Conservation (phyloP, 2,888 invertebrate genomes). For the Drosophila picticornis region DNA sequence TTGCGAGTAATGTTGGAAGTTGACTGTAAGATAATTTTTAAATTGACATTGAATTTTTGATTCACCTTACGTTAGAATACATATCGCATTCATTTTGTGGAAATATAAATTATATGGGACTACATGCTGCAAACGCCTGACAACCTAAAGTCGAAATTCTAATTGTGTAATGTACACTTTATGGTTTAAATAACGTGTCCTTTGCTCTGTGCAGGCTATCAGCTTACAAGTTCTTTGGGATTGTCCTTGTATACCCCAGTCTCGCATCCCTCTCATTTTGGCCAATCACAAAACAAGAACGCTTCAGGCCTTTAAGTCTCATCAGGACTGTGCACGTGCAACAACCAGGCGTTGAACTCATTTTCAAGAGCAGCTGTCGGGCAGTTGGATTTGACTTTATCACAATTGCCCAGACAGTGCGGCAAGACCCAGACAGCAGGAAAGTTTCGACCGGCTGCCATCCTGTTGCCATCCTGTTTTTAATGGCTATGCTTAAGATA, state of each 20-base stretch:
- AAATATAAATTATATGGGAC: conserved; percentile 4
- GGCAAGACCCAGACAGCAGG: conserved; percentile 25
- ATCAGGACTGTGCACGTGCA: conserved; percentile 52
- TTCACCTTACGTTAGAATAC: background rate
- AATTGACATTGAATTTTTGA: conserved; percentile 6
- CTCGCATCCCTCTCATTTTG: conserved; percentile 1
- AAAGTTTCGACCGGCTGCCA: conserved; percentile 26
- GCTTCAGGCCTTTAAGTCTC: conserved; percentile 14
- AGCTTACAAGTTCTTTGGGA: conserved; percentile 34
- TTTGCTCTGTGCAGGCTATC: conserved; percentile 32
- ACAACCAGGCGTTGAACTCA: conserved; percentile 51
- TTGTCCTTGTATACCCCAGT: background rate
- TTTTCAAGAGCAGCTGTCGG: conserved; percentile 26
- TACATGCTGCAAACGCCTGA: background rate
- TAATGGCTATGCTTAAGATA: conserved; percentile 29
- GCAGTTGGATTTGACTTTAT: conserved; percentile 25
- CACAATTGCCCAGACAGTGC: conserved; percentile 45
- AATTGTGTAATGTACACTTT: conserved; percentile 56
- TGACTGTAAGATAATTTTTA: conserved; percentile 17
- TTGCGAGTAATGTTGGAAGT: conserved; percentile 4
- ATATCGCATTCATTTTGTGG: conserved; percentile 13
- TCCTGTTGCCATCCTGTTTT: conserved; percentile 20
- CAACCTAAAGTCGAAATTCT: background rate
- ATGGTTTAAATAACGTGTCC: conserved; percentile 27
- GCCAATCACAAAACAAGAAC: conserved; percentile 9